Conservation (phyloP, 2,113 vertebrate species). For the Mormoops blainvillei region DNA sequence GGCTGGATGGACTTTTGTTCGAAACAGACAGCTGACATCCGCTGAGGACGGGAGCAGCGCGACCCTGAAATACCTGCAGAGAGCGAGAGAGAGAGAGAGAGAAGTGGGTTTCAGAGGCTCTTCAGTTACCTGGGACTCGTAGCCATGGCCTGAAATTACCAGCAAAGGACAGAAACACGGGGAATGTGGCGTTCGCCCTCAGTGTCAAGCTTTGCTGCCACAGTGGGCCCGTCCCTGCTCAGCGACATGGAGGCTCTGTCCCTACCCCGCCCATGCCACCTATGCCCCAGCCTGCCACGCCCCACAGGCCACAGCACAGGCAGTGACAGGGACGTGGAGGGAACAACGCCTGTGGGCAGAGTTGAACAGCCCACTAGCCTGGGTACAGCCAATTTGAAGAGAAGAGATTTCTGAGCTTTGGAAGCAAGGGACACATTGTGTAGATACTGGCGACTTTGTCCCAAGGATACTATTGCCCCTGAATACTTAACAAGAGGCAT, state of each 20-base stretch:
- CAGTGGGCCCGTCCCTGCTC: rapidly evolving
- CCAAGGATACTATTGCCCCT: not conserved
- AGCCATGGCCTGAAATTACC: not conserved
- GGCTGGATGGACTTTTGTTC: conserved; percentile 83
- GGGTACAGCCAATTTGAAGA: not conserved
- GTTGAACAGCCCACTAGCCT: not conserved
- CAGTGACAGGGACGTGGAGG: not conserved
- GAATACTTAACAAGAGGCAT: not conserved
- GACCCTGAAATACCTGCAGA: conserved; percentile 82
- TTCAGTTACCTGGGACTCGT: not conserved
- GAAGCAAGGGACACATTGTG: not conserved
- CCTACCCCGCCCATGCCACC: rapidly evolving
- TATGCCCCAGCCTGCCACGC: not conserved
- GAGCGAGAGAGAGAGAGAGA: not conserved
- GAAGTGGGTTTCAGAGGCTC: not conserved
- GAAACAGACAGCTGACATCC: conserved; percentile 85
- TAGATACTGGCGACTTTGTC: not conserved
- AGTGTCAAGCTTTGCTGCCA: not conserved
- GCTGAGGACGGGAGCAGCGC: conserved; percentile 84
- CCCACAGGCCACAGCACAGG: not conserved
- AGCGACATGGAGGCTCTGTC: not conserved
- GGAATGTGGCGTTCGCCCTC: rapidly evolving
- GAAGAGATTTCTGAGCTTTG: not conserved
- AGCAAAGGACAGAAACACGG: not conserved
- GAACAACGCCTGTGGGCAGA: not conserved